Conservation (phyloP, 2,888 invertebrate genomes). For the Myopa testacea region DNA sequence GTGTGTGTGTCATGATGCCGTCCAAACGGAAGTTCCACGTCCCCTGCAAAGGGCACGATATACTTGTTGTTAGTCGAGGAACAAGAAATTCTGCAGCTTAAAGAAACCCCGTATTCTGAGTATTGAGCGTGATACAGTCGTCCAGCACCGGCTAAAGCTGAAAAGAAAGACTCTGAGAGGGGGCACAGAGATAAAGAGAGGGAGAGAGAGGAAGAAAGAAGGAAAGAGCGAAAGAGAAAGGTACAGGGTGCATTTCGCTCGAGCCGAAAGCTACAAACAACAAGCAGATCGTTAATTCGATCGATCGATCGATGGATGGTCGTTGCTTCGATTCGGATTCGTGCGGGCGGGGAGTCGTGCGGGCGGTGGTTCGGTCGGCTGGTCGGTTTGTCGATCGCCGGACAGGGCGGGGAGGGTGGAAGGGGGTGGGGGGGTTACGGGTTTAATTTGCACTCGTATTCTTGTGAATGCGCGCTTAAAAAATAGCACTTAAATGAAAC, state of each 20-base stretch:
- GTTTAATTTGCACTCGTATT: constrained; percentile 21
- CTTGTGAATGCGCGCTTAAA: constrained; percentile 15
- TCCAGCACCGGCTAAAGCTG: neutral
- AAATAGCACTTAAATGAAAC: constrained; percentile 2
- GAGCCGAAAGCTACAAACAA: neutral
- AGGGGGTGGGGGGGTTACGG: constrained; percentile 1
- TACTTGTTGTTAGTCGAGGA: neutral
- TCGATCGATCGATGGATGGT: constrained; percentile 16
- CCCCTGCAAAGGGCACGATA: too few species aligned
- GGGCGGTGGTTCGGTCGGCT: neutral
- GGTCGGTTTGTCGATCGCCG: neutral
- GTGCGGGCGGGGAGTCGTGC: neutral
- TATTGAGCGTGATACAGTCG: too few species aligned
- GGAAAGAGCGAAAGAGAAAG: neutral
- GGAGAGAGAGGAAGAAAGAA: constrained; percentile 1
- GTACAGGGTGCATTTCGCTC: neutral
- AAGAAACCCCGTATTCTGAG: neutral
- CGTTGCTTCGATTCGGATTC: neutral
- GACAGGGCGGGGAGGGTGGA: neutral
- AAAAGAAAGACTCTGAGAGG: neutral
- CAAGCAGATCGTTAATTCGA: neutral
- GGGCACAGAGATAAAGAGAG: neutral
- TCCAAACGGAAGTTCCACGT: too few species aligned
- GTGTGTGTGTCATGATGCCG: too few species aligned
- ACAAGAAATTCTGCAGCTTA: neutral